A percentile compares a stretch with the other conserved stretches of the same genome.
These are phyloP conservation scores for Catalaphyllia jardinei DNA, from an alignment of 64 coral and sea anemone species.

Conservation along the genomic window DNA sequence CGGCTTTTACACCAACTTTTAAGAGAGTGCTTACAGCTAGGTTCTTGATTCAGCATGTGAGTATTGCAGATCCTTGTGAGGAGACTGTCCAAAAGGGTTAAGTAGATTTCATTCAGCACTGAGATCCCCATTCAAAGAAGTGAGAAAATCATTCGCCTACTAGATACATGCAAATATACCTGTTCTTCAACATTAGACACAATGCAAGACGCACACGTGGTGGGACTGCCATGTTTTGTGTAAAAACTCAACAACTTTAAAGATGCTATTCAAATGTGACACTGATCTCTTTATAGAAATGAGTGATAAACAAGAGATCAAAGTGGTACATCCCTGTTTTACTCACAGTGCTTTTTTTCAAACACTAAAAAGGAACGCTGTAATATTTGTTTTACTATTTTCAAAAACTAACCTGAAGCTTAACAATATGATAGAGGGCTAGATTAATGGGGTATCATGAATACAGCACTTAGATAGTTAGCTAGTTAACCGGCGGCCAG, in stretches of 20 bases:
- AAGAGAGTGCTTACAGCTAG: too few relatives aligned
- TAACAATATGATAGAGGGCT: background rate
- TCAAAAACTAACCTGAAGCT: background rate
- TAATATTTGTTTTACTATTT: background rate
- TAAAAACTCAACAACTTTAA: background rate
- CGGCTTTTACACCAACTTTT: too few relatives aligned
- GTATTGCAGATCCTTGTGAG: too few relatives aligned
- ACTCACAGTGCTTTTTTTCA: too few relatives aligned
- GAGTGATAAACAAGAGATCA: background rate
- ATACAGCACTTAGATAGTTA: background rate
- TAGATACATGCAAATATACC: background rate
- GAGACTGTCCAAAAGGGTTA: too few relatives aligned
- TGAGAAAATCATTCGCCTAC: too few relatives aligned
- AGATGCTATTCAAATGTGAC: background rate
- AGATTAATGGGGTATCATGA: background rate
- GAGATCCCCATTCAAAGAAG: too few relatives aligned
- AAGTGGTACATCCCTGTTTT: background rate
- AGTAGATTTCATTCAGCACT: too few relatives aligned
- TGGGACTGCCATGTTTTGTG: background rate
- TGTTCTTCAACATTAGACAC: background rate
- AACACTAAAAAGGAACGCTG: background rate
- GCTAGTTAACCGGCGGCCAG: too few relatives aligned
- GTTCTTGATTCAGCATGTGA: too few relatives aligned
- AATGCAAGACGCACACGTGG: slow-evolving; percentile 20
- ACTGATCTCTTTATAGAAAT: background rate